Evolutionary conservation across 2,888 invertebrate genomes (phyloP), one percentile per base, ranked within the genome.

Genomic region (Poecilobothrus nobilitatus): DNA sequence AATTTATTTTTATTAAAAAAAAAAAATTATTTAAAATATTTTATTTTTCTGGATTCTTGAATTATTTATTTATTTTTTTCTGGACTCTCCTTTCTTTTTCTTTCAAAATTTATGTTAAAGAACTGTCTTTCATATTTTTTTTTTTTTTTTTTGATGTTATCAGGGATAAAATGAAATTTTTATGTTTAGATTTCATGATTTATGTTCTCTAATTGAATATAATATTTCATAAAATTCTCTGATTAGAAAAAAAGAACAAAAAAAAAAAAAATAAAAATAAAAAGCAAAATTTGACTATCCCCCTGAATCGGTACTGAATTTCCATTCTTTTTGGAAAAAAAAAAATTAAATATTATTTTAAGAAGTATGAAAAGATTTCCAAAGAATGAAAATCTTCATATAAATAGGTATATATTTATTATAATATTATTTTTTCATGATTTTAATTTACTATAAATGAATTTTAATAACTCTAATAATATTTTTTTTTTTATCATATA

Each of bases 181-280:
- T 37, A 37, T 37, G 15, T 18, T 53, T 18, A 18, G 6, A 12
- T 53, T 53, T 53, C 15, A 12, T 53, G 53, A 53, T 53, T 53
- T 53, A 53, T 53, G 53, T n/a, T 53, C 53, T 53, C 53, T 53
- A 53, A 53, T 53, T 53, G 53, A 53, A 53, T 53, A 53, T 53
- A 53, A 53, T 53, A 53, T 53, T 53, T 53, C 53, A 53, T 8
- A 53, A 53, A 53, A 53, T 53, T 53, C 53, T 53, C 9, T 53
- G 18, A n/a, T 53, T 53, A 53, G 15, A 53, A 18, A n/a, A 18
- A n/a, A 18, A 53, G 18, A n/a, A 53, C 9, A 53, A 53, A 18
- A 15, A 34, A 34, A 34, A n/a, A 34, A 44, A 44, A 9, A 44
- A 44, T 44, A 15, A 15, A 3, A 34, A 37, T 8, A 53, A 53